phyloP scores from a whole-genome alignment of 2,888 invertebrate genomes.

The Serripes groenlandicus region DNA sequence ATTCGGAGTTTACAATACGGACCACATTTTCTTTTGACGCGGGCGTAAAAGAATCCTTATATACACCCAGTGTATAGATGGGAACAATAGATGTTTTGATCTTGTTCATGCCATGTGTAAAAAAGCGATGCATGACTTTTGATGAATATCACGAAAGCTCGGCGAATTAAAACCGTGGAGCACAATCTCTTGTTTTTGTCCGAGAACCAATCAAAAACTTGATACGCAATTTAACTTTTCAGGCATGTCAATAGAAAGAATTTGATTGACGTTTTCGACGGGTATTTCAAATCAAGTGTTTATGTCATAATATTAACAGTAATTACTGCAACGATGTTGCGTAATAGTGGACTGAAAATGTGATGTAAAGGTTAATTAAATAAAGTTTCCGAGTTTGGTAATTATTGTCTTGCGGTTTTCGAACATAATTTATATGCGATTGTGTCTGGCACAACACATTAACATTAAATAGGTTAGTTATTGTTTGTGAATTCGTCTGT shows the following conservation, averaged over 20 bases:
- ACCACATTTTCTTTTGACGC: no score
- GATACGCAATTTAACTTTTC: slow-evolving; percentile 24
- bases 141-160: neutral
- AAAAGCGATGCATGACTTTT: neutral
- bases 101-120: slow-evolving; percentile 31
- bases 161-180: slow-evolving; percentile 48
- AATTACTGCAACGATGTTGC: slow-evolving; percentile 18
- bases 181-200: slow-evolving; percentile 61
- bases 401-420: neutral
- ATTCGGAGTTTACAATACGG: no score
- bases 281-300: slow-evolving; percentile 20
- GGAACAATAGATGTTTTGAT: slow-evolving; percentile 62
- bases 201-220: slow-evolving; percentile 58
- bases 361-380: no score
- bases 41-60: neutral
- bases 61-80: slow-evolving; percentile 8
- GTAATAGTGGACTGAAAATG: slow-evolving; percentile 14
- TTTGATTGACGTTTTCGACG: slow-evolving; percentile 56
- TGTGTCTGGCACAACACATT: no score
- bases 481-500: no score
- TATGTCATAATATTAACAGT: slow-evolving; percentile 17
- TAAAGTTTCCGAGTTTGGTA: no score
- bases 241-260: slow-evolving; percentile 29
- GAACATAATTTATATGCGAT: neutral
- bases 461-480: no score